Conservation (phyloP, 2,888 invertebrate genomes). For the Shargacucullia verbasci region DNA sequence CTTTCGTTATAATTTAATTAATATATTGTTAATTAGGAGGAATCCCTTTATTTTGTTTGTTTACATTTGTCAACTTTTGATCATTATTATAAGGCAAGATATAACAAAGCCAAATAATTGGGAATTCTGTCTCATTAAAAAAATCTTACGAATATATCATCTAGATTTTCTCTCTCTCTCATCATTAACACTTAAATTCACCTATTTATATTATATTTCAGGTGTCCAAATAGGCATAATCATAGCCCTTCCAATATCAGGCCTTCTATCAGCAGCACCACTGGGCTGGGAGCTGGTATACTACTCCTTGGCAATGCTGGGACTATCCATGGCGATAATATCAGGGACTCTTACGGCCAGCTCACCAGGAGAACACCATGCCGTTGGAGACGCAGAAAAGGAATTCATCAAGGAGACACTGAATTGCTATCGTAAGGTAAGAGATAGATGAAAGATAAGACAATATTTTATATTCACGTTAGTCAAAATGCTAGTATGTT, state of each 20-base stretch:
- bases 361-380: conserved; percentile 73
- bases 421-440: conserved; percentile 63
- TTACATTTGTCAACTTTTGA: too few relatives aligned
- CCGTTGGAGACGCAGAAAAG: conserved; percentile 77
- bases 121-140: too few relatives aligned
- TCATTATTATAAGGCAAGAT: too few relatives aligned
- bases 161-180: too few relatives aligned
- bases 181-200: not conserved
- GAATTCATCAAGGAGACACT: conserved; percentile 76
- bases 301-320: conserved; percentile 76
- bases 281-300: conserved; percentile 82
- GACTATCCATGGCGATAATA: conserved; percentile 71
- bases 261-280: conserved; percentile 63
- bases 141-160: too few relatives aligned
- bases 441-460: too few relatives aligned
- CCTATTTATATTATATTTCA: conserved; percentile 40
- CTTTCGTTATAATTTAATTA: too few relatives aligned
- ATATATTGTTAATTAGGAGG: too few relatives aligned
- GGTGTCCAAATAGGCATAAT: conserved; percentile 74
- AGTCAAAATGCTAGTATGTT: too few relatives aligned
- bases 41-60: too few relatives aligned
- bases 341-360: conserved; percentile 75
- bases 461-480: too few relatives aligned
- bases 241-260: conserved; percentile 71
- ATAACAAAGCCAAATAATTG: too few relatives aligned